Conservation (phyloP, 1,140 invertebrate species). For the Tetramorium parvispinum region DNA sequence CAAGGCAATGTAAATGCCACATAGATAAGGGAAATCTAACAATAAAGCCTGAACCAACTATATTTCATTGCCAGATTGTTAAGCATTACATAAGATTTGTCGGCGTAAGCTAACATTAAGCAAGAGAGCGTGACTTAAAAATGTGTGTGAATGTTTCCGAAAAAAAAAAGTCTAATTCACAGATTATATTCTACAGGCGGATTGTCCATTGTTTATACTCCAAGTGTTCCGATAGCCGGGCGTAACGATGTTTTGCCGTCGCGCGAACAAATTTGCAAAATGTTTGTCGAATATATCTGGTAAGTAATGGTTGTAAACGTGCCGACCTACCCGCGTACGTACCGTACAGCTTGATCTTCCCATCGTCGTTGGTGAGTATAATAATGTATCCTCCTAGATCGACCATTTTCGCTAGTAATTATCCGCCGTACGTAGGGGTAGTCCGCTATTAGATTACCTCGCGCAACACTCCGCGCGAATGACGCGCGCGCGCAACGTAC, state of each 20-base stretch:
- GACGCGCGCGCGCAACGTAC: conserved; percentile 42
- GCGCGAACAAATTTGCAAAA: neutral
- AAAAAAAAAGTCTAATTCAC: neutral
- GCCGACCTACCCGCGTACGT: conserved; percentile 82
- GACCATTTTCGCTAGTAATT: conserved; percentile 88
- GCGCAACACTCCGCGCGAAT: conserved; percentile 41
- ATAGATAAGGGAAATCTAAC: too few relatives aligned
- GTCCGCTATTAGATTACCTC: conserved; percentile 58
- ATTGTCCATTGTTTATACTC: neutral
- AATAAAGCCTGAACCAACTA: neutral
- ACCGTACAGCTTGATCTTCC: conserved; percentile 98
- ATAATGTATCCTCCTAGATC: conserved; percentile 98
- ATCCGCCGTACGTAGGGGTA: conserved; percentile 47
- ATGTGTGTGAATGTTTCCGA: too few relatives aligned
- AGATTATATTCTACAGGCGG: too few relatives aligned
- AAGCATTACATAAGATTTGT: too few relatives aligned
- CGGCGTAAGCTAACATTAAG: neutral
- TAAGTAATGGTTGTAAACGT: neutral
- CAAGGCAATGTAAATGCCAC: neutral
- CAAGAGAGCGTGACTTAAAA: neutral
- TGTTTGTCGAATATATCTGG: neutral
- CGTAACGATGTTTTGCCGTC: neutral
- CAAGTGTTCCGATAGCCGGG: neutral
- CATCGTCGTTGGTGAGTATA: conserved; percentile 96
- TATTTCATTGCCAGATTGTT: too few relatives aligned